Base-by-base conservation (phyloP, 2,113 vertebrate species). In the Thryonomys swinderianus region DNA sequence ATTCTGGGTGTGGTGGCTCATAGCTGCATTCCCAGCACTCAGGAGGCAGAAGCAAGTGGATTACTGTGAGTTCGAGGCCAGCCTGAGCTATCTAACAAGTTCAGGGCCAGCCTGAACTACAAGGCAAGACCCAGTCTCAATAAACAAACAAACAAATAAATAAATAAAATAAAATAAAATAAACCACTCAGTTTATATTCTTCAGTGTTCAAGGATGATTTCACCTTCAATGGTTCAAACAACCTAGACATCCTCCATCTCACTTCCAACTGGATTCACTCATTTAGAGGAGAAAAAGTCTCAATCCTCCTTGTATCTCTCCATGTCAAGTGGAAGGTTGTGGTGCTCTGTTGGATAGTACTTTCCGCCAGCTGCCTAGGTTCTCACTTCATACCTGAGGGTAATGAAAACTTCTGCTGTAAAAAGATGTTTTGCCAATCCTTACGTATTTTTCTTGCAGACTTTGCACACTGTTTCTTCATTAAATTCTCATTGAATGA, bases 181-280 rank as follows among this genome's bases (percentile, higher is more conserved):
- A n/a, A n/a, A n/a, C n/a, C n/a, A 37, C n/a, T 61, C 20, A 66
- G 23, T 82, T 83, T 6, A 23, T 13, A 14, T 7, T 2, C 1
- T 20, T 53, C 1, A 16, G 27, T 78, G 8, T 86, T 10, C 18
- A 64, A 13, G 20, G n/a, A n/a, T n/a, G 59, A 51, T 13, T 48
- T 55, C 9, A 16, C 14, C 0, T 74, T 1, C 40, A 1, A n/a
- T 9, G 0, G 13, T 13, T 10, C 53, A 34, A 14, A 18, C 1
- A 21, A 13, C 21, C 1, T 12, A 57, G 12, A 7, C 16, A 4
- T 30, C 32, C 71, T 10, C 13, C 32, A 16, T 57, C 2, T 86
- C 6, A 30, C 3, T 17, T 67, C 20, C 27, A 30, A 4, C 8
- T 55, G n/a, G 5, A 7, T 37, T 84, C 1, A 67, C 37, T 5